These are phyloP conservation scores for Heliconius ismenius DNA, from an alignment of 2,888 invertebrate species.

Conservation along the genomic window DNA sequence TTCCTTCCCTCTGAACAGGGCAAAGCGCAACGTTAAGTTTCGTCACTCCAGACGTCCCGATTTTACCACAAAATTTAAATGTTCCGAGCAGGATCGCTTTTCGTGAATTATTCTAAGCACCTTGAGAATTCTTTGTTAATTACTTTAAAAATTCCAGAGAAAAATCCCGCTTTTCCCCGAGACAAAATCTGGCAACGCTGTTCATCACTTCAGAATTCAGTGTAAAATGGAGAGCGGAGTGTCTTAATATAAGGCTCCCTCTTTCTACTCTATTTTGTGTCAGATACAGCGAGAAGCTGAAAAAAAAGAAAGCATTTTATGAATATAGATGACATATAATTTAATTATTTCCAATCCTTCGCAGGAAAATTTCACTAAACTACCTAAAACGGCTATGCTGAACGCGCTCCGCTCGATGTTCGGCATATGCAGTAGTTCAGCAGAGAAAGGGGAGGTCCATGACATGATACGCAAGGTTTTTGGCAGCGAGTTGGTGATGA, in stretches of 20 bases:
- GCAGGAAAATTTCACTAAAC: not conserved
- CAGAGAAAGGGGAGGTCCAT: constrained; percentile 72
- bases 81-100: too few relatives aligned
- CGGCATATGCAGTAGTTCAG: constrained; percentile 71
- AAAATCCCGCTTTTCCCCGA: too few relatives aligned
- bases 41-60: too few relatives aligned
- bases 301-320: not conserved
- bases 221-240: not conserved
- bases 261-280: not conserved
- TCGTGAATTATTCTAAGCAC: too few relatives aligned
- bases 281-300: not conserved
- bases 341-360: not conserved
- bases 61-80: too few relatives aligned
- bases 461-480: constrained; percentile 68
- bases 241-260: not conserved
- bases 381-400: constrained; percentile 59
- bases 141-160: too few relatives aligned
- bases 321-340: too few relatives aligned
- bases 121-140: too few relatives aligned
- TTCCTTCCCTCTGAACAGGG: too few relatives aligned
- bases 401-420: constrained; percentile 75
- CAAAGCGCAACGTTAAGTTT: too few relatives aligned
- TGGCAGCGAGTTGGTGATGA: constrained; percentile 73
- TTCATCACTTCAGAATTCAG: not conserved
- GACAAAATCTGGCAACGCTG: too few relatives aligned